Percentiles rank a stretch among this genome's conserved stretches.
phyloP scores from a whole-genome alignment of 2,113 vertebrate genomes.

The Alligator mississippiensis region DNA sequence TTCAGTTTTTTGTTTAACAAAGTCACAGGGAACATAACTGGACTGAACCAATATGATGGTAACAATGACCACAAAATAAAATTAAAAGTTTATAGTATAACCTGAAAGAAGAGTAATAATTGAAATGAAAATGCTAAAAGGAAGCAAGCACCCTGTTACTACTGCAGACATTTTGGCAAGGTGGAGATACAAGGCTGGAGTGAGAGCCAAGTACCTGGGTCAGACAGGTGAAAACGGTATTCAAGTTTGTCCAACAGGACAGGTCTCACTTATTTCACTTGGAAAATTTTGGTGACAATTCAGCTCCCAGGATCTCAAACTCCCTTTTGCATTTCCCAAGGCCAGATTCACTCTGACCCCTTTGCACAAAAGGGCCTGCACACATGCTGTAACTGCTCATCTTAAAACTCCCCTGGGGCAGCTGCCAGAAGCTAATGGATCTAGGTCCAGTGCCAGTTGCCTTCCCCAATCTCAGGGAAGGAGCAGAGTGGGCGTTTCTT shows the following conservation, averaged over 20 bases:
- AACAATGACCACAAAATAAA: not conserved
- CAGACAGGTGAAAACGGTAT: not conserved
- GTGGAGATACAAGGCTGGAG: not conserved
- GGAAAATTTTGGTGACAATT: not conserved
- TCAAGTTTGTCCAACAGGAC: no score
- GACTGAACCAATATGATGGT: not conserved
- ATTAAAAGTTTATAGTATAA: not conserved
- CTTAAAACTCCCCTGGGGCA: not conserved
- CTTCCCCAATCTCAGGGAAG: not conserved
- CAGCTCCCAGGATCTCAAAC: not conserved
- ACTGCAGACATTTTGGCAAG: not conserved
- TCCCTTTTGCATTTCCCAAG: not conserved
- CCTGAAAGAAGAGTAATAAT: not conserved
- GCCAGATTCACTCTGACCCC: not conserved
- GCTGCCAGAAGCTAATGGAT: not conserved
- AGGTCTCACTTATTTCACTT: not conserved
- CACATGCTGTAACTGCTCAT: not conserved
- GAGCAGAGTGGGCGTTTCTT: not conserved
- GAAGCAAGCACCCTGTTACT: not conserved
- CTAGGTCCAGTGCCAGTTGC: accelerated
- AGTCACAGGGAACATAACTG: not conserved
- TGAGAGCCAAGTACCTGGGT: not conserved
- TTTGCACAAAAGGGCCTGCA: not conserved
- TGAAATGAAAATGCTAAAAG: not conserved
- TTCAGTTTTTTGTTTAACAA: not conserved